A percentile compares a stretch with the other conserved stretches of the same genome.
These are phyloP conservation scores for Leptopilina myrica DNA, from an alignment of 2,888 invertebrate species.

Conservation along the genomic window DNA sequence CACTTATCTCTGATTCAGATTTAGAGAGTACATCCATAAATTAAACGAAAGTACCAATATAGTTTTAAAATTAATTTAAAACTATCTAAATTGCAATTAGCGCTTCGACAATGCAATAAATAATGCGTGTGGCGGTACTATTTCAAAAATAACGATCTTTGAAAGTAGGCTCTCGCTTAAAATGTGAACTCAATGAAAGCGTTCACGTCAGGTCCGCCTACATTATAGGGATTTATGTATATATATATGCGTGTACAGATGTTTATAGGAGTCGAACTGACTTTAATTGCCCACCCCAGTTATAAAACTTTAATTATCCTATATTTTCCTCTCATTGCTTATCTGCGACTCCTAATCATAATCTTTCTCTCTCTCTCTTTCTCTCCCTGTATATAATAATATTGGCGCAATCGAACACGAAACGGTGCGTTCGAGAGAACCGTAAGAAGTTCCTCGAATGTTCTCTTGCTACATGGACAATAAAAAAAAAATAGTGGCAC, in stretches of 20 bases:
- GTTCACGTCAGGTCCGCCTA: conserved; percentile 51
- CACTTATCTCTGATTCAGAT: no score
- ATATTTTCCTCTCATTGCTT: conserved; percentile 24
- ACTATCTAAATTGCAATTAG: conserved; percentile 38
- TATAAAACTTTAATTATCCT: conserved; percentile 29
- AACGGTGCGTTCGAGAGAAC: conserved; percentile 42
- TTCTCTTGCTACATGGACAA: not conserved
- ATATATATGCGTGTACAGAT: not conserved
- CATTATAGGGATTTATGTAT: conserved; percentile 36
- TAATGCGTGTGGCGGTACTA: conserved; percentile 20
- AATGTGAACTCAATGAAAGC: conserved; percentile 50
- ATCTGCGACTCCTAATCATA: conserved; percentile 1
- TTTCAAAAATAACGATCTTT: conserved; percentile 51
- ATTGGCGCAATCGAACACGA: not conserved
- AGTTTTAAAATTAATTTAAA: conserved; percentile 33
- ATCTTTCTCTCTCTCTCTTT: conserved; percentile 2
- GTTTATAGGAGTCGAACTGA: conserved; percentile 40
- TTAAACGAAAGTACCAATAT: conserved; percentile 30
- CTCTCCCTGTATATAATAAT: no score
- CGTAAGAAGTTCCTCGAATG: conserved; percentile 41
- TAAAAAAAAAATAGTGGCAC: conserved; percentile 58
- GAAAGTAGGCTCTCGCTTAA: conserved; percentile 52
- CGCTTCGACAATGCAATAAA: conserved; percentile 24
- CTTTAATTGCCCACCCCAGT: conserved; percentile 51
- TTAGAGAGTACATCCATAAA: conserved; percentile 16